Conservation (phyloP, 92 coral and sea anemone species). For the Actinostola sp. region DNA sequence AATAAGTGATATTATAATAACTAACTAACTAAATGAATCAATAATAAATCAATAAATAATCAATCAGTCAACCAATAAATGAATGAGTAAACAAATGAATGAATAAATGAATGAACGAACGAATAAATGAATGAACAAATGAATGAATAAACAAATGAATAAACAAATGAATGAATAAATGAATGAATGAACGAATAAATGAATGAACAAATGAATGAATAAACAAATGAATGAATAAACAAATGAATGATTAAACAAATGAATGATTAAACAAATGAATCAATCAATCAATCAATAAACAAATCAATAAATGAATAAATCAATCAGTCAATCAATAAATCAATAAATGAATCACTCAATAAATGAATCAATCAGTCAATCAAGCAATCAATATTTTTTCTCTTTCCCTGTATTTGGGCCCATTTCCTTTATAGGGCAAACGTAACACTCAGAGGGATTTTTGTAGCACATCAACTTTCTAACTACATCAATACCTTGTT, state of each 20-base stretch:
- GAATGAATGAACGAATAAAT: background rate
- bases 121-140: background rate
- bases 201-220: background rate
- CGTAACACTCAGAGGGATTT: too few relatives aligned
- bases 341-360: background rate
- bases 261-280: background rate
- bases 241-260: background rate
- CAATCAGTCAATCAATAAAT: background rate
- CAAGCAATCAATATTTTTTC: background rate
- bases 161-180: background rate
- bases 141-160: background rate
- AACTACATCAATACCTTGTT: slow-evolving; percentile 14
- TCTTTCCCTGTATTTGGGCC: too few relatives aligned
- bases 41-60: background rate
- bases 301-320: background rate
- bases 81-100: too few relatives aligned
- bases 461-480: too few relatives aligned
- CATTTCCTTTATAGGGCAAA: too few relatives aligned
- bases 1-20: background rate
- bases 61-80: background rate
- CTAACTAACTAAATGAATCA: background rate
- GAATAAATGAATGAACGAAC: too few relatives aligned
- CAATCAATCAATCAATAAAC: background rate
- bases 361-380: background rate
- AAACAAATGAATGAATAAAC: too few relatives aligned